phyloP scores from a whole-genome alignment of 30 jellyfish, hydroid and myxozoan genomes.

The Aurelia aurita region DNA sequence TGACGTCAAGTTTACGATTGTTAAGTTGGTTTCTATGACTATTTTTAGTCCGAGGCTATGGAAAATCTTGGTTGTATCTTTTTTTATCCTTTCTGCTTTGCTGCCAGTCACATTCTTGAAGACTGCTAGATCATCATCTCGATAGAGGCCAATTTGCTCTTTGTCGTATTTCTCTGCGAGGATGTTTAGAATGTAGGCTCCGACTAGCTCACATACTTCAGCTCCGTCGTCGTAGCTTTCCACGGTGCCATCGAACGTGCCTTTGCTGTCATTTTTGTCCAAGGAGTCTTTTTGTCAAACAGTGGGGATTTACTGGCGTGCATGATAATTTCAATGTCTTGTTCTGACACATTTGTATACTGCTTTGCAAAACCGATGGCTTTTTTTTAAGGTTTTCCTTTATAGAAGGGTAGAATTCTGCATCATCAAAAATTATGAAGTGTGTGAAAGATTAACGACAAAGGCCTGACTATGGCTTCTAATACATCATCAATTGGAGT shows the following conservation, averaged over 20 bases:
- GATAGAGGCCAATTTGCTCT: conserved; percentile 60
- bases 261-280: neutral
- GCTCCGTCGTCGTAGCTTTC: conserved; percentile 79
- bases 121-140: conserved; percentile 77
- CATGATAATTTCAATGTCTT: conserved; percentile 1
- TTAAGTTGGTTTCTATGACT: neutral
- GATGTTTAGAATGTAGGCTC: conserved; percentile 48
- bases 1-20: conserved; percentile 4
- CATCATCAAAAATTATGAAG: neutral
- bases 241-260: conserved; percentile 52
- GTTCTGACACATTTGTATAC: neutral
- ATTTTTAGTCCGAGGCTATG: neutral
- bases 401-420: conserved; percentile 20
- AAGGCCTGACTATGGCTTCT: too few species aligned
- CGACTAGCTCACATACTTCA: conserved; percentile 80
- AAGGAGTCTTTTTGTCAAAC: neutral
- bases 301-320: conserved; percentile 10
- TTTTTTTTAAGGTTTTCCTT: neutral
- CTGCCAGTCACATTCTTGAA: conserved; percentile 43
- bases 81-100: conserved; percentile 35
- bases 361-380: conserved; percentile 10
- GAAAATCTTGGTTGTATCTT: too few species aligned
- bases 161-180: too few species aligned
- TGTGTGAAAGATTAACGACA: too few species aligned
- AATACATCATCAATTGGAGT: too few species aligned